Conservation (phyloP, 2,113 vertebrate genomes). For the Osmerus eperlanus region DNA sequence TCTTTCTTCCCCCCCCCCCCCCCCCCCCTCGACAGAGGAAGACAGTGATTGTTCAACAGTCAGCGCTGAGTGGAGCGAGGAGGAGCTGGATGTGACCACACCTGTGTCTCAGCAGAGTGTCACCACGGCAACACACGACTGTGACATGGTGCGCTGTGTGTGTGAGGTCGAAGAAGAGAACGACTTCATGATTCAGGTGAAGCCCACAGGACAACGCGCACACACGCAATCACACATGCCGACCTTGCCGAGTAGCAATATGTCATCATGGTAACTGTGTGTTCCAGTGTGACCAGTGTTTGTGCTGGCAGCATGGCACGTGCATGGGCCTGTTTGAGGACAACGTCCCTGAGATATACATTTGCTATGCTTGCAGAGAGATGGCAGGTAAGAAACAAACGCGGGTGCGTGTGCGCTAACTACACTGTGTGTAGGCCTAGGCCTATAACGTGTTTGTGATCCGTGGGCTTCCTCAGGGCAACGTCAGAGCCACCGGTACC, state of each 20-base stretch:
- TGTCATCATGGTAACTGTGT: background rate
- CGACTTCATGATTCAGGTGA: conserved; percentile 99
- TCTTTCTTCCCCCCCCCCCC: conserved; percentile 5
- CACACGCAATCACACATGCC: background rate
- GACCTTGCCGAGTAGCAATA: background rate
- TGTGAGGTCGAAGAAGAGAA: conserved; percentile 96
- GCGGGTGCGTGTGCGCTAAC: background rate
- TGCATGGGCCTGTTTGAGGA: conserved; percentile 97
- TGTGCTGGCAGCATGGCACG: conserved; percentile 96
- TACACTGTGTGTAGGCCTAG: background rate
- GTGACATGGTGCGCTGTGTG: conserved; percentile 90
- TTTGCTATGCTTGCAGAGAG: conserved; percentile 93
- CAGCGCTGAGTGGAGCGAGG: conserved; percentile 89
- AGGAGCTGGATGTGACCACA: conserved; percentile 80
- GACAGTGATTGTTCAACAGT: conserved; percentile 91
- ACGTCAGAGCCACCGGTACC: conserved; percentile 83
- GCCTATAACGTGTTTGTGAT: conserved; percentile 16
- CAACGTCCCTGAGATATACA: conserved; percentile 91
- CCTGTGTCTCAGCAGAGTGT: conserved; percentile 76
- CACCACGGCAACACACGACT: conserved; percentile 74
- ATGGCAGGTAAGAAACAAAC: conserved; percentile 79
- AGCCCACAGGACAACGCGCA: background rate
- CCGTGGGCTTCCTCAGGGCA: conserved; percentile 73
- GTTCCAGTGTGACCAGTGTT: conserved; percentile 90
- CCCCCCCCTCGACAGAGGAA: conserved; percentile 70